These are phyloP conservation scores for Megathymus violae DNA, from an alignment of 1,140 invertebrate species.

Conservation along the genomic window DNA sequence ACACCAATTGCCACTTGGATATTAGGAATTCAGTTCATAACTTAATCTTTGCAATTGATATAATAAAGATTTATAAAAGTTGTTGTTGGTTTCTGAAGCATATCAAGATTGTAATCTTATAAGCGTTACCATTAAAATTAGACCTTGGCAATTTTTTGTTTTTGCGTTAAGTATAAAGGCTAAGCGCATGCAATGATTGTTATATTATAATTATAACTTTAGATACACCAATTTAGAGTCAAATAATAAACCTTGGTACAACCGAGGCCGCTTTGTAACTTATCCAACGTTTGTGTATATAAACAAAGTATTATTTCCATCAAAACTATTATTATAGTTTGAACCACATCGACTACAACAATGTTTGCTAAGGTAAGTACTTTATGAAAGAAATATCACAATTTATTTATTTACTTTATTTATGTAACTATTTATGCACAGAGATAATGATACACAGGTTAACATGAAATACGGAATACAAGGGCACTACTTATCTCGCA, in stretches of 20 bases:
- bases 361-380: constrained; percentile 61
- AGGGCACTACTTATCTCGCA: no score
- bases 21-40: no score
- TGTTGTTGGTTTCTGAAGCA: no score
- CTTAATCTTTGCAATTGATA: no score
- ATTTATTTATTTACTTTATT: no score
- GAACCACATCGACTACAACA: constrained; percentile 44
- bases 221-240: constrained; percentile 43
- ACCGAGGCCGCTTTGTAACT: constrained; percentile 38
- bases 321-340: constrained; percentile 47
- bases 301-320: constrained; percentile 45
- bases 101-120: background rate
- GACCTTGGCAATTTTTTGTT: constrained; percentile 6
- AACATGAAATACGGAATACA: no score
- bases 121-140: background rate
- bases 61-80: no score
- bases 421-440: no score
- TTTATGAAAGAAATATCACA: background rate
- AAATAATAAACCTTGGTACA: constrained; percentile 51
- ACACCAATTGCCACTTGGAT: no score
- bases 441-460: no score
- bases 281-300: constrained; percentile 58
- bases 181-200: constrained; percentile 16
- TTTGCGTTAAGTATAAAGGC: constrained; percentile 4
- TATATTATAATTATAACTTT: constrained; percentile 25